A percentile compares a stretch with the other conserved stretches of the same genome.
Conservation (phyloP, 2,888 invertebrate genomes). For the Xestia sexstrigata region DNA sequence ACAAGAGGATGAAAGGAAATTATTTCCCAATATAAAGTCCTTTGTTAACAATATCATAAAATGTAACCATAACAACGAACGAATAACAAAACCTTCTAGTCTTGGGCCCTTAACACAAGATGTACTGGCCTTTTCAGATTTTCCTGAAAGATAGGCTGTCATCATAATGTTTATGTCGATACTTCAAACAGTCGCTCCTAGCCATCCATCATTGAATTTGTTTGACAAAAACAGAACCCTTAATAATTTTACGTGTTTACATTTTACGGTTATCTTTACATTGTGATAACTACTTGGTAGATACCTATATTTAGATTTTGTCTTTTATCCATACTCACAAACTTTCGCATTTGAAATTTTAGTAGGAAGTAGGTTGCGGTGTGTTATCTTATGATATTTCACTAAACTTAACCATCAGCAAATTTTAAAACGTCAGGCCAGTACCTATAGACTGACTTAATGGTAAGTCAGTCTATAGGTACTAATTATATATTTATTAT, state of each 20-base stretch:
- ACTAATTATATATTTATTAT: conserved; percentile 64
- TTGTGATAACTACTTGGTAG: conserved; percentile 22
- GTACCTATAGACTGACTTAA: too few relatives aligned
- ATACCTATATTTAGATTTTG: background rate
- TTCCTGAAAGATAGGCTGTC: conserved; percentile 17
- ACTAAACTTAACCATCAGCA: background rate
- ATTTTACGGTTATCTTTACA: conserved; percentile 41
- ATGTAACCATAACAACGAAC: background rate
- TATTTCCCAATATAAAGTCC: background rate
- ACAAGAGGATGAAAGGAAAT: background rate
- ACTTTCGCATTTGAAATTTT: too few relatives aligned
- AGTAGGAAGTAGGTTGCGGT: background rate
- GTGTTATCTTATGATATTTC: background rate
- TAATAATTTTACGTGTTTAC: conserved; percentile 60
- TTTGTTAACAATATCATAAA: conserved; percentile 8
- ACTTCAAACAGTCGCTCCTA: conserved; percentile 28
- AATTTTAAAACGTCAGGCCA: background rate
- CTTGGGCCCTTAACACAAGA: conserved; percentile 27
- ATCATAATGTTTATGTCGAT: conserved; percentile 30
- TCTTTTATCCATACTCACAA: background rate
- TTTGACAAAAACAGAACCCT: conserved; percentile 56
- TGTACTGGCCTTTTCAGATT: conserved; percentile 44
- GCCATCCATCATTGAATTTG: conserved; percentile 63
- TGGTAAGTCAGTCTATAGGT: conserved; percentile 18
- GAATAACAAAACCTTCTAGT: background rate